Evolutionary conservation across 2,113 vertebrate genomes (phyloP).

Genomic region (Pantherophis guttatus): DNA sequence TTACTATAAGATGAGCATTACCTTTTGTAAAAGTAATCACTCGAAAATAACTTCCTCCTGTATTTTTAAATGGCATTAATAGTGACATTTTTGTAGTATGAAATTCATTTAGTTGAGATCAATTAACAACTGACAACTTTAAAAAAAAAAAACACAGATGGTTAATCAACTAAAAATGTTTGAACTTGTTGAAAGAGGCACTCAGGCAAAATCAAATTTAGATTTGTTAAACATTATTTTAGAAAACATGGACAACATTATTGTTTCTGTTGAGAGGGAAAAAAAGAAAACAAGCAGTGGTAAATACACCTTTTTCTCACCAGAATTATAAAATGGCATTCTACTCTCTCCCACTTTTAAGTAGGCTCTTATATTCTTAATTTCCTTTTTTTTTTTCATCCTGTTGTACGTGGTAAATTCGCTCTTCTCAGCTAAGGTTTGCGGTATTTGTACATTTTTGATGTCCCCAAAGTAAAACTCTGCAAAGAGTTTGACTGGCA

Average conservation of each 20-base stretch:
- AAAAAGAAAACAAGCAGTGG: conserved; percentile 38
- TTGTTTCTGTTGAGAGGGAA: conserved; percentile 35
- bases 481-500: conserved; percentile 70
- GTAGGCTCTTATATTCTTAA: not conserved
- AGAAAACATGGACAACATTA: conserved; percentile 1
- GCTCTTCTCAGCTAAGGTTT: conserved; percentile 26
- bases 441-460: conserved; percentile 45
- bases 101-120: not conserved
- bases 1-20: not conserved
- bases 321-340: conserved; percentile 38
- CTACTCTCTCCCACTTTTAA: conserved; percentile 36
- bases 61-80: not conserved
- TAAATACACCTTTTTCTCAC: conserved; percentile 32
- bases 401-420: conserved; percentile 14
- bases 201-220: conserved; percentile 13
- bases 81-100: not conserved
- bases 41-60: not conserved
- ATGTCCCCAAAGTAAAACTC: conserved; percentile 52
- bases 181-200: not conserved
- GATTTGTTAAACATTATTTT: conserved; percentile 37
- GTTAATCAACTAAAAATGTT: not conserved
- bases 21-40: not conserved
- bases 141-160: not conserved
- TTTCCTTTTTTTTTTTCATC: conserved; percentile 42
- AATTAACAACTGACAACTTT: not conserved